Base-by-base conservation (phyloP, 1,140 invertebrate species). In the Ephestia elutella region DNA sequence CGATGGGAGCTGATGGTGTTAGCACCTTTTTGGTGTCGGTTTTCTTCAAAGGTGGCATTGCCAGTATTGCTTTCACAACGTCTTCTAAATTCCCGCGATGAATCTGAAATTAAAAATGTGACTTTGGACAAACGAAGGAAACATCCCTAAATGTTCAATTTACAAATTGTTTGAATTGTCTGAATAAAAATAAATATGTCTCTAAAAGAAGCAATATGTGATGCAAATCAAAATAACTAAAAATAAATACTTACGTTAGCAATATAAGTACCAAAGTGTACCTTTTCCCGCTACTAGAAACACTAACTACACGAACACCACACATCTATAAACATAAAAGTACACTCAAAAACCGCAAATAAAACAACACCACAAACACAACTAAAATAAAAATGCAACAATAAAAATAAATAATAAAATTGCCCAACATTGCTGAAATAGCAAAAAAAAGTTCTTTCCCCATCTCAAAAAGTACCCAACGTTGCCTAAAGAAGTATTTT, bases 1-100 rank as follows among this genome's bases (percentile, higher is more conserved):
- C 86, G 2, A 75, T 64, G 0, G 73, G 61, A 15, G 70, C 72
- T 17, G n/a, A n/a, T 17, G 75, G 75, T 2, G 78, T 75, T 15
- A 72, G 63, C 0, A 75, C 60, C 18, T 70, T 70, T 70, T 89
- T 87, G 0, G 60, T 25, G 11, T 82, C 80, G 0, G 57, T 66
- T 57, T 82, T 86, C 62, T 83, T 84, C 5, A 71, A 78, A 4
- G 76, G 65, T 4, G 81, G 78, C 87, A 90, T 89, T 0, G 85
- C 69, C 50, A 87, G 56, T 19, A 90, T 83, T 1, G 73, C 65
- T 51, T 84, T 86, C 0, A 87, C 75, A 9, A 89, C 65, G 32
- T 89, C 84, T 61, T 87, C 78, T 8, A 90, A 66, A 56, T 80
- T 80, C 0, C 89, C 87, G 5, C 87, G 71, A 59, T 89, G 87